These are phyloP conservation scores for Chlorops oryzae DNA, from an alignment of 1,140 invertebrate genomes.

Conservation along the genomic window DNA sequence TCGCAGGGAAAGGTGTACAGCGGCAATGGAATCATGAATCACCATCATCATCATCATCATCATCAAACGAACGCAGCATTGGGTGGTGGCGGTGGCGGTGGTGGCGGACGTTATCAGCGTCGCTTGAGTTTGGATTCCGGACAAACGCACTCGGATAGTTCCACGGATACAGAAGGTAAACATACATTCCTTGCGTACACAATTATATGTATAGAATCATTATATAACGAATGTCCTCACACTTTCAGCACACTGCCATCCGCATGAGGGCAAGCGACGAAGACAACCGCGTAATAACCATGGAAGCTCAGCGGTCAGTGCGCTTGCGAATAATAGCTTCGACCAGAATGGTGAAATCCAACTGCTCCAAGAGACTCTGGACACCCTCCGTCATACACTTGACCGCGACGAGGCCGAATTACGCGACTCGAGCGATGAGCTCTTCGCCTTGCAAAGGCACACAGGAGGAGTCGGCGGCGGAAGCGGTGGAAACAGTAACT, in stretches of 20 bases:
- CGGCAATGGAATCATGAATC: slow-evolving; percentile 15
- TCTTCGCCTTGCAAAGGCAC: slow-evolving; percentile 41
- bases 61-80: too few relatives aligned
- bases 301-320: slow-evolving; percentile 4
- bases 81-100: slow-evolving; percentile 27
- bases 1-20: slow-evolving; percentile 20
- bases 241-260: slow-evolving; percentile 32
- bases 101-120: slow-evolving; percentile 47
- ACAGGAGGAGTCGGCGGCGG: slow-evolving; percentile 16
- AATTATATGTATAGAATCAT: not conserved
- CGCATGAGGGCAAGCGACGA: slow-evolving; percentile 42
- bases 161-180: slow-evolving; percentile 56
- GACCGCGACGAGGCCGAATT: slow-evolving; percentile 53
- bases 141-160: slow-evolving; percentile 62
- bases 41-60: too few relatives aligned
- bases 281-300: slow-evolving; percentile 29
- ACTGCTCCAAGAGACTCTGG: slow-evolving; percentile 68
- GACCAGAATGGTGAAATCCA: slow-evolving; percentile 66
- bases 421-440: slow-evolving; percentile 43
- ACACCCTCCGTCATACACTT: slow-evolving; percentile 61
- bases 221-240: not conserved
- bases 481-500: slow-evolving; percentile 45
- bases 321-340: slow-evolving; percentile 21
- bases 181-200: not conserved
- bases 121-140: slow-evolving; percentile 66